Base-by-base conservation (phyloP, 2,888 invertebrate genomes). In the Trichacis sp. region DNA sequence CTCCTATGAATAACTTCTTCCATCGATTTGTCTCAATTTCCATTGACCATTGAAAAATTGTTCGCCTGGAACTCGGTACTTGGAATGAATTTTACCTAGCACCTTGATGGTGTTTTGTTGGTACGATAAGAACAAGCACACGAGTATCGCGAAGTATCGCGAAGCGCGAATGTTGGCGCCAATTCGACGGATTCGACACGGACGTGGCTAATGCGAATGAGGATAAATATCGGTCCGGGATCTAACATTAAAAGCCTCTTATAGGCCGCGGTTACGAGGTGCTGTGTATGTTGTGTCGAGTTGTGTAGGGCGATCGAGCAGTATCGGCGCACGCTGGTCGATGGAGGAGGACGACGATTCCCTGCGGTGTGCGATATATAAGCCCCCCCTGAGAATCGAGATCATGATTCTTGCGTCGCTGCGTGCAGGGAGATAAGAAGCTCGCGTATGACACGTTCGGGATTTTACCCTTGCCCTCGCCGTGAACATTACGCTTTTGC, bases 161-260 rank as follows among this genome's bases (percentile, higher is more conserved):
- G n/a, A n/a, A 24, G 67, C 48, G 46, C 19, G 52, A 33, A 33
- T 33, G 33, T 33, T 33, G 11, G 55, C 61, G 61, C 68, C 54
- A 65, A 65, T 69, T 69, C 60, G 68, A 69, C 63, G 63, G 62
- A 69, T 69, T 69, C 68, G 63, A 69, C 68, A 65, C 54, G 69
- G 57, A 55, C 57, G 59, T 64, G 49, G 60, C 66, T 57, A 57
- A 64, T 57, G 68, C 77, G 77, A 79, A 77, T 80, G 79, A 79
- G 78, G 77, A 80, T 81, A 80, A 81, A 81, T 81, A 79, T 77
- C 77, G 65, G 51, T 49, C 58, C 69, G 72, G 62, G 66, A 72
- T 72, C 71, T 63, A 79, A 83, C 83, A 83, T 82, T 83, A 82
- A 83, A 83, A 83, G 74, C 83, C 83, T 83, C 81, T 83, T 81